Evolutionary conservation across 1,140 invertebrate species (phyloP).

Genomic region (Temnothorax curvispinosus): DNA sequence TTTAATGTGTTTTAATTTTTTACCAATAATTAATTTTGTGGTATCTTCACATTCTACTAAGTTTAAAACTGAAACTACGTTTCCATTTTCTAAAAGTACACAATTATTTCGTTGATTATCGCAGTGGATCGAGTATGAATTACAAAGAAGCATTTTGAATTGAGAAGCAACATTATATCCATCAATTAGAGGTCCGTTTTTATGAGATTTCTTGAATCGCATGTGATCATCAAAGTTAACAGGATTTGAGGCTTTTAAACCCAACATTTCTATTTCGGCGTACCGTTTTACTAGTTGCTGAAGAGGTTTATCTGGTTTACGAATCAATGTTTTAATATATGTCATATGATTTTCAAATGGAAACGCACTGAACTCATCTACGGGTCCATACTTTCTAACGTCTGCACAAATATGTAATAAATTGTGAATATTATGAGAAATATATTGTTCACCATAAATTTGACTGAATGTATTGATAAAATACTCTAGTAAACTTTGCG

Average conservation of each 20-base stretch:
- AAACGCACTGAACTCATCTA: conserved; percentile 11
- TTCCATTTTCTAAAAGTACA: conserved; percentile 25
- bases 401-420: neutral
- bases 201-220: neutral
- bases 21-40: conserved; percentile 13
- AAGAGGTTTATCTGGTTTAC: conserved; percentile 4
- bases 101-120: conserved; percentile 16
- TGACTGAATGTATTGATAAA: neutral
- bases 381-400: neutral
- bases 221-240: neutral
- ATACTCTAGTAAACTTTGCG: neutral
- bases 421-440: neutral
- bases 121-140: conserved; percentile 9
- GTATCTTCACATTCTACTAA: neutral
- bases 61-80: conserved; percentile 1
- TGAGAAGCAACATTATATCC: conserved; percentile 2
- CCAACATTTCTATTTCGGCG: neutral
- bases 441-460: neutral
- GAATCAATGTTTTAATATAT: conserved; percentile 3
- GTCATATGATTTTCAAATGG: neutral
- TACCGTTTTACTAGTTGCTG: conserved; percentile 9
- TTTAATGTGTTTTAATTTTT: conserved; percentile 9
- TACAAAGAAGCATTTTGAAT: neutral
- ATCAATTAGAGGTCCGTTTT: neutral
- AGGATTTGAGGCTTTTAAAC: neutral